Evolutionary conservation across 2,888 invertebrate genomes (phyloP), one percentile per base, ranked within the genome.

Genomic region (Coecobrya sp.): DNA sequence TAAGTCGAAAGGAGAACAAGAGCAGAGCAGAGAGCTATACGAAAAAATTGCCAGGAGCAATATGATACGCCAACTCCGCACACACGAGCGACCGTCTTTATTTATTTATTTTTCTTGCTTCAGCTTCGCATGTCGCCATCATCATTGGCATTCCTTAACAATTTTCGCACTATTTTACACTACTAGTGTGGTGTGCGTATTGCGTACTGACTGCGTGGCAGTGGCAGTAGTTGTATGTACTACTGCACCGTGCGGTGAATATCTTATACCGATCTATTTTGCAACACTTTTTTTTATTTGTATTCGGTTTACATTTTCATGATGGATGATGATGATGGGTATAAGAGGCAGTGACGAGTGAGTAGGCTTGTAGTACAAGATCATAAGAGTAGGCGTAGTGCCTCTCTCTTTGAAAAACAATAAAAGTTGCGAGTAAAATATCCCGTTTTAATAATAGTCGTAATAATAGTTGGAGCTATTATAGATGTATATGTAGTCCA

Each of bases 1-100:
- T 81, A 49, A 49, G 89, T 70, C 68, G 81, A 92, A 89, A 92
- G 27, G 76, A 59, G 65, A 81, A 22, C 52, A 52, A 13, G 30
- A 7, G 19, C 7, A 73, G 27, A 65, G 8, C 30, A 42, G 16
- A 55, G n/a, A 52, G 22, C n/a, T n/a, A n/a, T n/a, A n/a, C n/a
- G n/a, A 16, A 13, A n/a, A 59, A 81, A 81, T 55, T n/a, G 81
- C 81, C 55, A 81, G 30, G 30, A 81, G 81, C 81, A 59, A 55
- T 55, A 22, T 11, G 45, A 76, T n/a, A 70, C 42, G 22, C 76
- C 42, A 79, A 36, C 10, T 4, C 49, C 49, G 4, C 45, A 79
- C 49, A 27, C 52, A 25, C 79, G 52, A 79, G 13, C 73, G 73
- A 45, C 22, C 19, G 42, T 45, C 45, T 76, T 45, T 76, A 19